These are phyloP conservation scores for Brienomyrus longianalis DNA, from an alignment of 2,113 vertebrate species.

Conservation along the genomic window DNA sequence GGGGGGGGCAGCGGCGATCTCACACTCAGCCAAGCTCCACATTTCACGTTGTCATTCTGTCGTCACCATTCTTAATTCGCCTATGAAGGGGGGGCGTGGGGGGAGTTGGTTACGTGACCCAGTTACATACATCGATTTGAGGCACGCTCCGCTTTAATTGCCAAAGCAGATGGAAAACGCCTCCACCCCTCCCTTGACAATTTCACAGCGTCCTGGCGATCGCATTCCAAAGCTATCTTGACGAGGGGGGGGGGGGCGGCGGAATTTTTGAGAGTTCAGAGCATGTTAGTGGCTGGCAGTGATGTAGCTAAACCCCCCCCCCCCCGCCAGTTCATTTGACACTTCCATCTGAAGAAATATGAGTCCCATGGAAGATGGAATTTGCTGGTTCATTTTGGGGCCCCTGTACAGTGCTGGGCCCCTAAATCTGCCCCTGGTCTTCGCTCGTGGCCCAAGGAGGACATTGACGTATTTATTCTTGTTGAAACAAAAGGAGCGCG, in stretches of 20 bases:
- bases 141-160: conserved; percentile 31
- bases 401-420: neutral
- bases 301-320: neutral
- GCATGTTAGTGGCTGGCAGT: conserved; percentile 25
- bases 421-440: neutral
- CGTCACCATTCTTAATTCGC: conserved; percentile 24
- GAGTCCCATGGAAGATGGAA: neutral
- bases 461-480: conserved; percentile 22
- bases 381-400: neutral
- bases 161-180: conserved; percentile 29
- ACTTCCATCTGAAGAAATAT: neutral
- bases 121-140: conserved; percentile 25
- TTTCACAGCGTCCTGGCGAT: conserved; percentile 30
- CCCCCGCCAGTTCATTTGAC: neutral
- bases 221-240: conserved; percentile 17
- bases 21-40: neutral
- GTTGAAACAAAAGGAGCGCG: neutral
- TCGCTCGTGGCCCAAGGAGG: neutral
- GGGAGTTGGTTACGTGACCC: neutral
- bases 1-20: neutral
- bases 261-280: conserved; percentile 37
- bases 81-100: neutral
- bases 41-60: neutral
- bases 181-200: neutral
- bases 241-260: neutral